Evolutionary conservation across 2,113 vertebrate species (phyloP).

Genomic region (Tapirus terrestris): DNA sequence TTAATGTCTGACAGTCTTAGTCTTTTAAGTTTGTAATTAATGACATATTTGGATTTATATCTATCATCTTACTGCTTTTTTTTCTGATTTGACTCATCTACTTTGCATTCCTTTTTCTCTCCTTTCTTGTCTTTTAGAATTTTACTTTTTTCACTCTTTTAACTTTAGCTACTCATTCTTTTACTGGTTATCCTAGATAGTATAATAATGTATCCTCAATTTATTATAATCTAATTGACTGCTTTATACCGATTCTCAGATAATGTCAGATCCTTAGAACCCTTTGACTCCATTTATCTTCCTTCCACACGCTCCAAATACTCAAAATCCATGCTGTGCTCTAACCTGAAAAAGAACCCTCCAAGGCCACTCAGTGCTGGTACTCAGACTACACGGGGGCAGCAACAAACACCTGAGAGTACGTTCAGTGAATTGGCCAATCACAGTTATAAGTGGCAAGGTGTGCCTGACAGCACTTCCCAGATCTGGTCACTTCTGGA

Average conservation of each 20-base stretch:
- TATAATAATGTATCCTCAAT: neutral
- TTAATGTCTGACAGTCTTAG: neutral
- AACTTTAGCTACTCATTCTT: neutral
- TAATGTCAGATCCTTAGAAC: neutral
- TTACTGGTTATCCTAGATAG: neutral
- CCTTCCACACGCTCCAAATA: neutral
- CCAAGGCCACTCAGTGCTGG: neutral
- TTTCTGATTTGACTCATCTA: neutral
- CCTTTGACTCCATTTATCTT: neutral
- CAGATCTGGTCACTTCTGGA: neutral
- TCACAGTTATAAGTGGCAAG: neutral
- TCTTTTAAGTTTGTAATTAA: conserved; percentile 49
- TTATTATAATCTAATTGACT: neutral
- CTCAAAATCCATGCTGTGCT: neutral
- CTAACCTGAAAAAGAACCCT: neutral
- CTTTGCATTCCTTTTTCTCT: neutral
- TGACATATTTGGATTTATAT: neutral
- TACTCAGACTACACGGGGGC: neutral
- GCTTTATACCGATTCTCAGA: neutral
- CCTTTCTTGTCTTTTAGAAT: conserved; percentile 1
- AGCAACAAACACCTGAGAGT: neutral
- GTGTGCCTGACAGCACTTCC: neutral
- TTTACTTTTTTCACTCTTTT: neutral
- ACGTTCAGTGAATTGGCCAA: neutral
- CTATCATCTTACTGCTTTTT: neutral